Percentiles rank a stretch among this genome's conserved stretches.
Evolutionary conservation across 2,797 vertebrate genomes (phyloP).

Genomic region (Monodelphis domestica): DNA sequence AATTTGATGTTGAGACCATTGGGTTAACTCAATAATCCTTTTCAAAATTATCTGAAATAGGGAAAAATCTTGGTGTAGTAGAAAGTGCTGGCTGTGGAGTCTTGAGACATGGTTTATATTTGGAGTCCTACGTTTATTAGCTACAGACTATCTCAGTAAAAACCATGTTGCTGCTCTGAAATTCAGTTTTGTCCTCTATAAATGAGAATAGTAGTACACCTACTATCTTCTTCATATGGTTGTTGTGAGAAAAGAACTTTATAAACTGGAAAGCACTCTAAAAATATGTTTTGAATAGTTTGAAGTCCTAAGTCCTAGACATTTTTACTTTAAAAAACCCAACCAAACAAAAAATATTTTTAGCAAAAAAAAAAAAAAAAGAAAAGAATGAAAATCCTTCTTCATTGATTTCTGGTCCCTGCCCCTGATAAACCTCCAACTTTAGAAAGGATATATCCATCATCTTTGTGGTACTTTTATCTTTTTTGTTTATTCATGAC

Average conservation of each 20-base stretch:
- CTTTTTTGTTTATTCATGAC: neutral
- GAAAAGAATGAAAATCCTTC: neutral
- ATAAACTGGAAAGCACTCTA: neutral
- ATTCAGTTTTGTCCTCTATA: constrained; percentile 11
- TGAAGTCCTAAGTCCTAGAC: neutral
- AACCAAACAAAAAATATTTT: too few species aligned
- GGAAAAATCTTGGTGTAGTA: neutral
- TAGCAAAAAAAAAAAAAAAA: neutral
- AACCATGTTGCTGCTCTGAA: neutral
- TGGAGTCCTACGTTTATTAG: neutral
- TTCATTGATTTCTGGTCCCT: neutral
- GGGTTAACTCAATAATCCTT: neutral
- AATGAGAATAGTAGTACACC: constrained; percentile 9
- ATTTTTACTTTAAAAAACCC: neutral
- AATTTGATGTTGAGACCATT: neutral
- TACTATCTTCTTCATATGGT: neutral
- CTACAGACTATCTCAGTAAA: neutral
- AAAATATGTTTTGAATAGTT: neutral
- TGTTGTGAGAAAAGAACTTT: neutral
- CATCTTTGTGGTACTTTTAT: neutral
- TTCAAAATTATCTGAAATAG: neutral
- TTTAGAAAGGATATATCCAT: neutral
- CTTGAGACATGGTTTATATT: neutral
- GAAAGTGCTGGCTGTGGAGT: neutral
- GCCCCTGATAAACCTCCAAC: neutral